Evolutionary conservation across 64 coral and sea anemone species (phyloP), one percentile per base, ranked within the genome.

Genomic region (Dendronephthya gigantea): DNA sequence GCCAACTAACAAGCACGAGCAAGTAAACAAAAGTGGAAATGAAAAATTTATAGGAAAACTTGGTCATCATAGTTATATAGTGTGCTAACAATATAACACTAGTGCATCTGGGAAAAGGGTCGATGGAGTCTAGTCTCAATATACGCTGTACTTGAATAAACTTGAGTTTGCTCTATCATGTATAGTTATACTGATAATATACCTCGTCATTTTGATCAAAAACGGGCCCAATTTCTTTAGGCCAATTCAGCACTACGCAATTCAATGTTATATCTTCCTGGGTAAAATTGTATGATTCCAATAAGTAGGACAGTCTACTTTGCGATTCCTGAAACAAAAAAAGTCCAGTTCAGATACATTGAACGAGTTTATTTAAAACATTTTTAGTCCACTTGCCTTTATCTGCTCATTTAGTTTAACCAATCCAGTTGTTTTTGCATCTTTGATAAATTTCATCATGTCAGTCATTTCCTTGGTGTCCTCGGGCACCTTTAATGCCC

Each of bases 381-480:
- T 62, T 62, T 12, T 5, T 2, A 22, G 23, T 37, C 7, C 48
- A 62, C 12, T 41, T 85, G 93, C 94, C 89, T 97, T 97, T 27
- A 97, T 97, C 48, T 97, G 89, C 39, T 93, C 85, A 34, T 90
- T 82, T 43, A 98, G 92, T 59, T 98, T 90, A 39, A 98, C 85
- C 16, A 98, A 48, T 39, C 84, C 84, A 68, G 93, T 93, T 23
- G 86, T 84, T 81, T 93, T 93, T 15, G 95, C 95, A 50, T 93
- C 88, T 58, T 98, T 87, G 50, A 98, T 88, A 90, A 93, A 98
- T 19, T 93, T 91, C 17, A 93, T 84, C 89, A 98, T 90, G 48
- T 98, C 92, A 39, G 93, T 98, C 95, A 98, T 98, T 88, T 98
- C 95, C 41, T 89, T 88, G 2, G 95, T 98, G 88, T 98, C 92